Conservation (phyloP, 2,888 invertebrate species). For the Pristionchus entomophagus region DNA sequence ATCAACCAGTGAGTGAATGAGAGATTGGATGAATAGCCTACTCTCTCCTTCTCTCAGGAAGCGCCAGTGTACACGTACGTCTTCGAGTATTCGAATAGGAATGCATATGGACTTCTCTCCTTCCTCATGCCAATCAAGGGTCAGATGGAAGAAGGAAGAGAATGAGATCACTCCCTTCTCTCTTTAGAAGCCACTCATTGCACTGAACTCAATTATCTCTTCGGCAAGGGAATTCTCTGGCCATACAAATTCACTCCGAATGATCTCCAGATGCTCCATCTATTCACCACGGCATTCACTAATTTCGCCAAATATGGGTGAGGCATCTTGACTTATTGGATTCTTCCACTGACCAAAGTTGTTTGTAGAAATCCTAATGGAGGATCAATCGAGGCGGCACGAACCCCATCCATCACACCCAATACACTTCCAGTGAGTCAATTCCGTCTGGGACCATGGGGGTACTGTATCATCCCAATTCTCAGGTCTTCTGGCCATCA, state of each 20-base stretch:
- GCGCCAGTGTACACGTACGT: conserved; percentile 39
- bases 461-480: neutral
- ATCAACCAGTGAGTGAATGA: conserved; percentile 9
- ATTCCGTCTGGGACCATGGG: neutral
- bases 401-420: neutral
- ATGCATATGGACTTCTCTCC: neutral
- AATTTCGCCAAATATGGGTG: conserved; percentile 51
- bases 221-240: conserved; percentile 43
- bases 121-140: conserved; percentile 42
- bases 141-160: no score
- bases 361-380: conserved; percentile 34
- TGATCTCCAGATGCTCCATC: conserved; percentile 37
- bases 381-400: conserved; percentile 30
- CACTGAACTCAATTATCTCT: conserved; percentile 45
- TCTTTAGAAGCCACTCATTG: conserved; percentile 45
- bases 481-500: conserved; percentile 18
- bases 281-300: conserved; percentile 41
- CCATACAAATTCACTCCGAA: conserved; percentile 37
- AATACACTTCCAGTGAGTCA: conserved; percentile 21
- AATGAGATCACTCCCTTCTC: no score
- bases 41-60: neutral
- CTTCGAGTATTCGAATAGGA: conserved; percentile 39
- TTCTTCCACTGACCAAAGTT: neutral
- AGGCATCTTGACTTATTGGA: neutral
- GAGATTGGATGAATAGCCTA: no score